Percentiles rank a stretch among this genome's conserved stretches.
Conservation (phyloP, 2,888 invertebrate genomes). For the Norana najaformis region DNA sequence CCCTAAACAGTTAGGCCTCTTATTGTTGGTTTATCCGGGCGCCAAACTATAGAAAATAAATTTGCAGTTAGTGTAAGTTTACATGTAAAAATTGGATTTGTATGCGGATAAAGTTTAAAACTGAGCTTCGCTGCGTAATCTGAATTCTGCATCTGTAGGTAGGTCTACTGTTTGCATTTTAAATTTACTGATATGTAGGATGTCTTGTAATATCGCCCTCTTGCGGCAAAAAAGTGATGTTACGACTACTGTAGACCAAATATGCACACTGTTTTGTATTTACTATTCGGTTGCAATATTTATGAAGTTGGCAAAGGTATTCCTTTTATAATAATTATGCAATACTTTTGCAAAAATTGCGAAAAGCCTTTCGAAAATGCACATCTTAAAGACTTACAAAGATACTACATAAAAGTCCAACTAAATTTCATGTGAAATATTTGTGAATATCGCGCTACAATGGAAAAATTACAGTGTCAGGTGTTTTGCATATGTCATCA, state of each 20-base stretch:
- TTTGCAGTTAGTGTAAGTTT: neutral
- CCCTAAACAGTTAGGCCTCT: neutral
- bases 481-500: neutral
- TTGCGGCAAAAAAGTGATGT: neutral
- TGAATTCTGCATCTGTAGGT: neutral
- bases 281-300: neutral
- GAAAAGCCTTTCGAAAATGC: neutral
- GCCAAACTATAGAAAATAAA: neutral
- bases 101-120: neutral
- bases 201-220: constrained; percentile 17
- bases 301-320: too few species aligned
- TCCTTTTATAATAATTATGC: neutral
- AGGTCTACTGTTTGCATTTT: neutral
- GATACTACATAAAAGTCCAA: neutral
- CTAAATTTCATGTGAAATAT: neutral
- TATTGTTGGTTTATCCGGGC: constrained; percentile 6
- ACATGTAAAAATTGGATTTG: neutral
- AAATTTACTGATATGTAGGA: neutral
- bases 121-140: neutral
- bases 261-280: neutral
- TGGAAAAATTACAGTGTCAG: neutral
- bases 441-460: too few species aligned
- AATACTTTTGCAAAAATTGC: neutral
- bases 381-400: neutral
- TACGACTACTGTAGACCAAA: neutral